Base-by-base conservation (phyloP, 2,797 vertebrate species). In the Leptoclinus maculatus region DNA sequence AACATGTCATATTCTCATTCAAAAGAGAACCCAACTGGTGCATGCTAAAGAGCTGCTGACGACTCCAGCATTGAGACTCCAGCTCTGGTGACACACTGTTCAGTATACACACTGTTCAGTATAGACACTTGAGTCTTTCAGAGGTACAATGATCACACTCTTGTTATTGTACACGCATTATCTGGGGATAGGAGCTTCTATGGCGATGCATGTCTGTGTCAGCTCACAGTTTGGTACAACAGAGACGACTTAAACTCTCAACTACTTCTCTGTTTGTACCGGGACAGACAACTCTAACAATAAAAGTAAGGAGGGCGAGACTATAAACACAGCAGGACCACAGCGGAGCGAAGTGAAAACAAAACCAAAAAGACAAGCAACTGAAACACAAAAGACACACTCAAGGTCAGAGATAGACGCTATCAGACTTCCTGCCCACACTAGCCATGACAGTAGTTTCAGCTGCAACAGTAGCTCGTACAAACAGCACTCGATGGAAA, bases 401-500 rank as follows among this genome's bases (percentile, higher is more conserved):
- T 87, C 76, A 85, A 76, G 86, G 87, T 89, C 82, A 86, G 65
- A 70, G 72, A 80, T 56, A 74, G 77, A 82, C 14, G 12, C 80
- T 80, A 84, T 90, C 74, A 83, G 71, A 80, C 73, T 76, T 78
- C 84, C 72, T 75, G 72, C 71, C 68, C 66, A 36, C 36, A 8
- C 60, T 21, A 66, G 69, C 67, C 57, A 39, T 41, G 86, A 71
- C 79, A 64, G 66, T 56, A 74, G 78, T 74, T 86, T 73, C 54
- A 80, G 74, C 59, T 80, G 82, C 85, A 93, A 91, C 83, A 71
- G 58, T 43, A 89, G 41, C 57, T 68, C 8, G 23, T 69, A 77
- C 74, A 27, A 63, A 73, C 51, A 58, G 47, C 62, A 65, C 82
- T 80, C 72, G 73, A 63, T 90, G 92, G 90, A 91, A 92, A 92